Evolutionary conservation across 2,888 invertebrate genomes (phyloP).

Genomic region (Cephus runcator): DNA sequence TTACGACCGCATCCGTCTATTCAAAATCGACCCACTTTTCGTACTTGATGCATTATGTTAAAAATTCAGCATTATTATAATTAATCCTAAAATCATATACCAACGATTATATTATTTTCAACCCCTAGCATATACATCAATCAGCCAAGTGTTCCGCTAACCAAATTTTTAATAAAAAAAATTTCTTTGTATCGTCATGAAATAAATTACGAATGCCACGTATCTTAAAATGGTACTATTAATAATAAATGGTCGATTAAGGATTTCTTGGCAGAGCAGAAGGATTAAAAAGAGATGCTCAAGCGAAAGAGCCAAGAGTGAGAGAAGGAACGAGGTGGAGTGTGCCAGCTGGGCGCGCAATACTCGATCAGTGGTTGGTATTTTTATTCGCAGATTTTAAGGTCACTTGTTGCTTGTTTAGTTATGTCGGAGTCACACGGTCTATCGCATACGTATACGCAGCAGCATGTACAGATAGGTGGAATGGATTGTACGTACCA

Average conservation of each 20-base stretch:
- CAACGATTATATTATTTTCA: neutral
- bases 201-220: neutral
- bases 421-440: conserved; percentile 50
- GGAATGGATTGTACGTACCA: neutral
- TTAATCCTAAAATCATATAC: neutral
- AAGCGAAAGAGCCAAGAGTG: neutral
- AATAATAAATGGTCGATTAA: neutral
- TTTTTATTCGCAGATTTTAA: conserved; percentile 63
- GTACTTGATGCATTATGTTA: neutral
- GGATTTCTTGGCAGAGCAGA: neutral
- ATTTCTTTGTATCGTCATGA: neutral
- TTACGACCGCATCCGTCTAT: neutral
- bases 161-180: neutral
- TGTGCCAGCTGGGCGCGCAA: conserved; percentile 39
- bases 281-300: neutral
- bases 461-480: conserved; percentile 26
- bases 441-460: conserved; percentile 21
- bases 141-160: neutral
- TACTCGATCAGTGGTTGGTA: conserved; percentile 57
- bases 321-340: neutral
- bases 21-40: neutral
- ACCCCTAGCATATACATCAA: neutral
- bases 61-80: neutral
- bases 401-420: conserved; percentile 65
- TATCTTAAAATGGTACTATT: neutral